A percentile compares a stretch with the other conserved stretches of the same genome.
phyloP scores from a whole-genome alignment of 1,140 invertebrate species.

The Amyelois transitella region DNA sequence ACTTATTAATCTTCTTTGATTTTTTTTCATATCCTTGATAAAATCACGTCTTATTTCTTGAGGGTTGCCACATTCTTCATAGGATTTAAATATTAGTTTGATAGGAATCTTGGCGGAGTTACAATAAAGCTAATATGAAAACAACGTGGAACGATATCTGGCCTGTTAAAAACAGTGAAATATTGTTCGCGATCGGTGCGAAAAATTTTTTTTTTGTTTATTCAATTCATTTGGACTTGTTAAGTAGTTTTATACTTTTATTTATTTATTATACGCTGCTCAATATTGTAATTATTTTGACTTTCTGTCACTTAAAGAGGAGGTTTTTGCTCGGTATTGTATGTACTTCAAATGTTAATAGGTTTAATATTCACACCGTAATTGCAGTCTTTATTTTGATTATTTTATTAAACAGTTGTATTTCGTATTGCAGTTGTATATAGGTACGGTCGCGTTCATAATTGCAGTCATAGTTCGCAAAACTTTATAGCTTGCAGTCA shows the following conservation, averaged over 20 bases:
- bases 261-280: constrained; percentile 33
- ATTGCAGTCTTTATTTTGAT: no score
- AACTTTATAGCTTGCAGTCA: no score
- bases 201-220: background rate
- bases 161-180: background rate
- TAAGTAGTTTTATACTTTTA: constrained; percentile 27
- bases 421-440: no score
- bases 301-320: constrained; percentile 8
- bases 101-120: background rate
- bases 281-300: constrained; percentile 20
- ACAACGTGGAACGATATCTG: background rate
- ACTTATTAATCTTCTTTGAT: no score
- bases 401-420: no score
- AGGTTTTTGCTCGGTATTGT: background rate
- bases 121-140: background rate
- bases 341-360: background rate
- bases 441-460: no score
- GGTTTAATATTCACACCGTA: no score
- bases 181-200: background rate
- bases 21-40: no score
- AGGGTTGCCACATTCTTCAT: no score
- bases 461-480: no score
- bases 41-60: no score
- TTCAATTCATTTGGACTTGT: constrained; percentile 7
- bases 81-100: background rate